Evolutionary conservation across 2,888 invertebrate genomes (phyloP).

Genomic region (Drosophila yooni): DNA sequence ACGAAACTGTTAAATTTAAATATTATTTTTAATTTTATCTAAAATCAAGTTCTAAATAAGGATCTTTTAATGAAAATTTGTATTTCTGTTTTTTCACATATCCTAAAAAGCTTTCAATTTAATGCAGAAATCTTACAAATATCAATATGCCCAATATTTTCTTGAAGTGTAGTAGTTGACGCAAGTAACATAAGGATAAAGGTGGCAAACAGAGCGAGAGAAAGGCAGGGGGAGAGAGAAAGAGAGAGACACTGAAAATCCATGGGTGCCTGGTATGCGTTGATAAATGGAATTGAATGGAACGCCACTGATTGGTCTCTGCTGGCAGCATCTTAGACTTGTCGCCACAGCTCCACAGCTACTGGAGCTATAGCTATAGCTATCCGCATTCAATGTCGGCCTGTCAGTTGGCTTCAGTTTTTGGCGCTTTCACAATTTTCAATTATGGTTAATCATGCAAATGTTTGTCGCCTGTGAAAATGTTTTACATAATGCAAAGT

Average conservation of each 20-base stretch:
- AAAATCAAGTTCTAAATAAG: no score
- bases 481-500: conserved; percentile 80
- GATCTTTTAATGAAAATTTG: not conserved
- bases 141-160: not conserved
- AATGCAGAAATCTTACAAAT: not conserved
- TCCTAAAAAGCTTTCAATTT: not conserved
- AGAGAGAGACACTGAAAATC: conserved; percentile 25
- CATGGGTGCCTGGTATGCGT: conserved; percentile 66
- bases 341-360: conserved; percentile 5
- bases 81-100: not conserved
- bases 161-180: conserved; percentile 20
- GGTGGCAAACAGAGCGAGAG: not conserved
- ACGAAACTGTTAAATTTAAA: no score
- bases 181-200: conserved; percentile 13
- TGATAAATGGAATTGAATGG: conserved; percentile 77
- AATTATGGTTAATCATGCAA: conserved; percentile 80
- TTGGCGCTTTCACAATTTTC: conserved; percentile 68
- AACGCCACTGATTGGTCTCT: conserved; percentile 65
- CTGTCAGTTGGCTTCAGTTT: conserved; percentile 47
- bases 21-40: no score
- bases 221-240: not conserved
- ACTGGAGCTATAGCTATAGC: not conserved
- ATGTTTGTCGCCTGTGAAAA: conserved; percentile 79
- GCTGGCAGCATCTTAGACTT: conserved; percentile 30
- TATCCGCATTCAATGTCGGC: conserved; percentile 24